Conservation (phyloP, 1,140 invertebrate genomes). For the Mercenaria mercenaria region DNA sequence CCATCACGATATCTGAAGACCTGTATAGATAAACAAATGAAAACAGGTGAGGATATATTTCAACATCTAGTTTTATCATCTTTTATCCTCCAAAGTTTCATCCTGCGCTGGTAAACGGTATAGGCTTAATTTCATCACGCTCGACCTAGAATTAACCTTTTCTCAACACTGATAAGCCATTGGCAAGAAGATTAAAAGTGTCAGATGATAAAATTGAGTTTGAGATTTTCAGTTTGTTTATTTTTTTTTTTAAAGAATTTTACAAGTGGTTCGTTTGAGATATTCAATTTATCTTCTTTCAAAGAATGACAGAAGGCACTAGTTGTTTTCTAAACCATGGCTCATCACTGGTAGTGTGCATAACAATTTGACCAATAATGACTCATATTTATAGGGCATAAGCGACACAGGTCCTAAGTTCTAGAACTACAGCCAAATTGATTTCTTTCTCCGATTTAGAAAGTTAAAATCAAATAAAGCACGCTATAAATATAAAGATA, state of each 20-base stretch:
- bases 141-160: background rate
- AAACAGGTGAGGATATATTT: background rate
- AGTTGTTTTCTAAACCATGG: too few species aligned
- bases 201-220: background rate
- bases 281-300: too few species aligned
- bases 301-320: too few species aligned
- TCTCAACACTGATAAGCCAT: background rate
- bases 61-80: background rate
- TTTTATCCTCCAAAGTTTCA: background rate
- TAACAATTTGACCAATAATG: too few species aligned
- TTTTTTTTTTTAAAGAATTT: background rate
- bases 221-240: background rate
- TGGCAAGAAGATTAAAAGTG: background rate
- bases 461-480: too few species aligned
- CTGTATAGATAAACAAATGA: background rate
- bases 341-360: too few species aligned
- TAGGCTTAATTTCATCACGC: background rate
- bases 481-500: too few species aligned
- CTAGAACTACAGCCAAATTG: too few species aligned
- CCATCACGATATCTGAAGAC: background rate
- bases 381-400: too few species aligned
- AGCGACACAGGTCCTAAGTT: too few species aligned
- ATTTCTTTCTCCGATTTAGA: too few species aligned
- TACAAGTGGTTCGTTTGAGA: too few species aligned
- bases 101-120: background rate